Base-by-base conservation (phyloP, 2,113 vertebrate genomes). In the Mandrillus leucophaeus region DNA sequence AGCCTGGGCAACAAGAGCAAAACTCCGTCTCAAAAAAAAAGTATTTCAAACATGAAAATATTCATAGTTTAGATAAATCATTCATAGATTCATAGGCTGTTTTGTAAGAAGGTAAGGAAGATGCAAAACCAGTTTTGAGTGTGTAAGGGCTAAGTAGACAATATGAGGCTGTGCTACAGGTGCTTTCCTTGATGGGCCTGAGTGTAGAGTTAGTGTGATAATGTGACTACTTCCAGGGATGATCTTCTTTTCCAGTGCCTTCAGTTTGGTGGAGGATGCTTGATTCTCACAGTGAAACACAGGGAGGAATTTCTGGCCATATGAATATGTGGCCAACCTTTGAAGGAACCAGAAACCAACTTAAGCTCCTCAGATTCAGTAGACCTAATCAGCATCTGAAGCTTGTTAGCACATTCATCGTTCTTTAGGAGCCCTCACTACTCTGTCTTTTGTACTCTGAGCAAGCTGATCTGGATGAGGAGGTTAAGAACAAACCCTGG, bases 381-480 rank as follows among this genome's bases (percentile, higher is more conserved):
- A 84, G 94, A 95, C 87, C 40, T 79, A 43, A 32, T 91, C 5
- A 0, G 48, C 52, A 88, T 66, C 82, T 96, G 90, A 96, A 88
- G 75, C 66, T 95, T 76, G 73, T 97, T 96, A 95, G 83, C 3
- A 17, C 38, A 88, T 80, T 92, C 85, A 38, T 59, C 92, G 57
- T 38, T 84, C 76, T 64, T 50, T 61, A 78, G 50, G 48, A 95
- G 18, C 61, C 76, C 81, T 85, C 45, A 30, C 43, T 85, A 68
- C 76, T 17, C 57, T 84, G 45, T 38, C 70, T 90, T 90, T 88
- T 90, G 43, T 90, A 25, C 30, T 90, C 75, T 35, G 59, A 50
- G 50, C 40, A 78, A 55, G 22, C 38, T 78, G 57, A 90, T 95
- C 64, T 59, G 32, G n/a, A 75, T 72, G 90, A 90, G 35, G 55